Evolutionary conservation across 1,140 invertebrate species (phyloP), one percentile per base, ranked within the genome.

Genomic region (Tetranychus urticae): DNA sequence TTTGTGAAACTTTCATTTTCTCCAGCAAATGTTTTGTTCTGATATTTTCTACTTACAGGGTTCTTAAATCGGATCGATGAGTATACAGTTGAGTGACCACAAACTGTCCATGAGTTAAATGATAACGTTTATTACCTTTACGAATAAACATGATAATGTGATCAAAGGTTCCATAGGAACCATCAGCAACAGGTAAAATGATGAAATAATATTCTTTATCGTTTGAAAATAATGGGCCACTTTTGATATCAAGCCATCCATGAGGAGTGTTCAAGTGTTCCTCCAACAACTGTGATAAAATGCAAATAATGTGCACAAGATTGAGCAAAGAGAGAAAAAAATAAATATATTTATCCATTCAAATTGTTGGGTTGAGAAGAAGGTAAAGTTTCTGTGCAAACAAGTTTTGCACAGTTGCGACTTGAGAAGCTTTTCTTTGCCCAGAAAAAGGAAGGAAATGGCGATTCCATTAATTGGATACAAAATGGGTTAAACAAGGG

Each of bases 81-180:
- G 79, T 76, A 2, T 87, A 72, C 63, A 94, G 83, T 66, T 82
- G 79, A 10, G 79, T 80, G 33, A 92, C 88, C 61, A 83, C 81
- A 69, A 80, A 85, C 62, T 77, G 76, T 36, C 84, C 85, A 37
- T 75, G 77, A 54, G 84, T 88, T 52, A 89, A 71, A 56, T 82
- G 78, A 12, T 63, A 55, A 55, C 36, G 14, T 47, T 63, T 50
- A 69, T 66, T n/a, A 62, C 65, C 50, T 23, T 58, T 39, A 2
- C 39, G n/a, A 33, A 39, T 57, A 33, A 65, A 45, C 48, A 56
- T 54, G 14, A 63, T 52, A 64, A 85, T 70, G 65, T 87, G 84
- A 67, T 80, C 76, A 71, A 79, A 86, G 62, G 77, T 75, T 39
- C 78, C 81, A 36, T 56, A 65, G 23, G 57, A 39, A 58, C 69